A percentile compares a stretch with the other conserved stretches of the same genome.
These are phyloP conservation scores for Tetramorium bicarinatum DNA, from an alignment of 2,888 invertebrate species.

Conservation along the genomic window DNA sequence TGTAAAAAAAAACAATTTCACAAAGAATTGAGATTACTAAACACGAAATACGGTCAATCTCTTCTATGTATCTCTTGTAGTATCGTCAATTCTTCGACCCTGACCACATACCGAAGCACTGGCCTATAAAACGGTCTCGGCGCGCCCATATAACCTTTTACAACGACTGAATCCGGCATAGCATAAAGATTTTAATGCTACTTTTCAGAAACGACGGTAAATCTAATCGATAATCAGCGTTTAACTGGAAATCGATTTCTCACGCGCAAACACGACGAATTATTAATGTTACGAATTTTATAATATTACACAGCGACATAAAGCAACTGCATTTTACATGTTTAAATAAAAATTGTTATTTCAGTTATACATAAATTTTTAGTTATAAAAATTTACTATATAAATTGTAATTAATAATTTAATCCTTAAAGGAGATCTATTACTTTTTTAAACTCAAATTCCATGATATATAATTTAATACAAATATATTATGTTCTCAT, in stretches of 20 bases:
- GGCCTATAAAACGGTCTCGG: constrained; percentile 54
- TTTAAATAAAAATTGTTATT: neutral
- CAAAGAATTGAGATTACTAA: constrained; percentile 38
- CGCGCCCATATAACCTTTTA: constrained; percentile 57
- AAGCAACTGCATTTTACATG: neutral
- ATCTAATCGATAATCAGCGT: constrained; percentile 37
- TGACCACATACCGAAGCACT: constrained; percentile 49
- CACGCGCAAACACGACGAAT: neutral
- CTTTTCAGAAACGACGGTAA: constrained; percentile 48
- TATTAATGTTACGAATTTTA: neutral
- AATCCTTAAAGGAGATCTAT: neutral
- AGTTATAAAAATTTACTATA: neutral
- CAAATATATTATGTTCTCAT: no score
- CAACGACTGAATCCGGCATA: constrained; percentile 43
- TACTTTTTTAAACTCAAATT: no score
- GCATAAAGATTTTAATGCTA: constrained; percentile 52
- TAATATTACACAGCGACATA: neutral
- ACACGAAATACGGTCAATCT: constrained; percentile 40
- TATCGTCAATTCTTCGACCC: constrained; percentile 44
- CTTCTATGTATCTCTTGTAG: constrained; percentile 28
- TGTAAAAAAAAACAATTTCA: constrained; percentile 5
- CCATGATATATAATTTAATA: no score
- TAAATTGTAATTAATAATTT: neutral
- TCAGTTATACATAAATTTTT: neutral
- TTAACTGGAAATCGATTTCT: constrained; percentile 17